Evolutionary conservation across 2,797 vertebrate genomes (phyloP).

Genomic region (Neosilurus hyrtlii): DNA sequence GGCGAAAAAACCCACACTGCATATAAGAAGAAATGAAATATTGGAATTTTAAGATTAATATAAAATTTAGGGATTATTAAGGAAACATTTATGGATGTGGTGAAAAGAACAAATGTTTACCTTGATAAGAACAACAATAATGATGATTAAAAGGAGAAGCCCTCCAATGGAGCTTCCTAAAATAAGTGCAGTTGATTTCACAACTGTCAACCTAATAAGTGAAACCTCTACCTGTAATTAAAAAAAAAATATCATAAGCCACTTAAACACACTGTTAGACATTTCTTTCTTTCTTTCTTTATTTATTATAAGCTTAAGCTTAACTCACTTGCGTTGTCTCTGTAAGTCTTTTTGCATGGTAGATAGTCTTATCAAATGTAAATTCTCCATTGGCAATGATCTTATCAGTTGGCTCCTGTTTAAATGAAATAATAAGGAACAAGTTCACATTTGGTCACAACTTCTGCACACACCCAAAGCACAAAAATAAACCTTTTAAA

Average conservation of each 20-base stretch:
- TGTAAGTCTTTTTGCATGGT: background rate
- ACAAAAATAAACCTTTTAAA: background rate
- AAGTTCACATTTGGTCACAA: background rate
- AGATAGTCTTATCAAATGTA: conserved; percentile 43
- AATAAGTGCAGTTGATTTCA: conserved; percentile 51
- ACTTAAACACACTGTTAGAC: background rate
- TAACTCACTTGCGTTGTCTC: background rate
- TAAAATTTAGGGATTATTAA: background rate
- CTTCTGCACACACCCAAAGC: background rate
- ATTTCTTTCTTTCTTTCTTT: no score
- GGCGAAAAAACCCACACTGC: conserved; percentile 65
- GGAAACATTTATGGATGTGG: background rate
- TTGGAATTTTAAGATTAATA: background rate
- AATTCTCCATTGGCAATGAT: conserved; percentile 37
- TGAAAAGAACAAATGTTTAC: conserved; percentile 52
- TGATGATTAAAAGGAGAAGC: conserved; percentile 65
- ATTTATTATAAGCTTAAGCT: no score
- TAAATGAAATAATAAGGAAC: background rate
- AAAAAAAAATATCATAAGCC: conserved; percentile 20
- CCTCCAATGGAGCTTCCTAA: conserved; percentile 69
- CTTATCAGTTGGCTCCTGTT: conserved; percentile 30
- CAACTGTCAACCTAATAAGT: conserved; percentile 58
- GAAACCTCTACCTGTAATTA: conserved; percentile 62
- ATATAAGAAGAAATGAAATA: background rate
- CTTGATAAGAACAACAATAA: conserved; percentile 70